Conservation (phyloP, 2,888 invertebrate genomes). For the Pterobdella sp. region DNA sequence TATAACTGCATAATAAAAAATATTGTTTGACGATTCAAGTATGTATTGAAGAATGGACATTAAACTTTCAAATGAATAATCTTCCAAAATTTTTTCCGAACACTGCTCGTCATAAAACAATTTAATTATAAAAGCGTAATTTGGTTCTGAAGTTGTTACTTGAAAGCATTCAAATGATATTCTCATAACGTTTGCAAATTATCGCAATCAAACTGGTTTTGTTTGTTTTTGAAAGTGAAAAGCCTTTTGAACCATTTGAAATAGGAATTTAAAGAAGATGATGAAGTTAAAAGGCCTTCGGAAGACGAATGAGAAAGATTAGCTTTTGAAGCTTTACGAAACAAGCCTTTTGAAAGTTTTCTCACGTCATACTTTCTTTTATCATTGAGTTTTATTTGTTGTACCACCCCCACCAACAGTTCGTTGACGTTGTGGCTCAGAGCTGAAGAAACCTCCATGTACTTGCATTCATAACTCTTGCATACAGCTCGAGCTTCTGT, state of each 20-base stretch:
- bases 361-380: constrained; percentile 6
- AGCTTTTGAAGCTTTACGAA: not conserved
- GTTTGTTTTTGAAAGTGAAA: constrained; percentile 27
- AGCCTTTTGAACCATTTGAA: constrained; percentile 27
- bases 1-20: too few species aligned
- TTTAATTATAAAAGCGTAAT: too few species aligned
- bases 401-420: constrained; percentile 78
- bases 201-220: constrained; percentile 18
- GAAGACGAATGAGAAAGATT: too few species aligned
- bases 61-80: too few species aligned
- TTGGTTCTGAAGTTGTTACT: not conserved
- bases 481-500: constrained; percentile 28
- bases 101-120: too few species aligned
- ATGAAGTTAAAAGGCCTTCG: not conserved
- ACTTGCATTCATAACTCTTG: constrained; percentile 53
- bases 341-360: not conserved
- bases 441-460: constrained; percentile 86
- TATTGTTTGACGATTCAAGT: too few species aligned
- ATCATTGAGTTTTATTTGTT: constrained; percentile 73
- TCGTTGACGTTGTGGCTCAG: constrained; percentile 94
- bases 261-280: constrained; percentile 6
- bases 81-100: too few species aligned
- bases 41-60: too few species aligned
- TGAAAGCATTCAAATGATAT: not conserved
- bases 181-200: constrained; percentile 30